Base-by-base conservation (phyloP, 92 coral and sea anemone species). In the Diadumene lineata region DNA sequence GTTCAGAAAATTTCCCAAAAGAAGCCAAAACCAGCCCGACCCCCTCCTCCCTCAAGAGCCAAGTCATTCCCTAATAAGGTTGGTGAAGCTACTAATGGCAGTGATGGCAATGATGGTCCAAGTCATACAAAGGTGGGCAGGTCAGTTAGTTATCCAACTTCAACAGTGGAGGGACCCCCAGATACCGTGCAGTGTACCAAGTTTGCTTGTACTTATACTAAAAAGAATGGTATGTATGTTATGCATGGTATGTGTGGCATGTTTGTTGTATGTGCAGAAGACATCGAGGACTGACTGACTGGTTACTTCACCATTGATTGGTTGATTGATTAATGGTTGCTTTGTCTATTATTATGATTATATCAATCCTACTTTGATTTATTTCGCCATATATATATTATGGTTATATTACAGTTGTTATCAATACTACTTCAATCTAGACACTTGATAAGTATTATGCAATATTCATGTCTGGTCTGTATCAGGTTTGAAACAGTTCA, bases 131-230 rank as follows among this genome's bases (percentile, higher is more conserved):
- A 46, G 68, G 68, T 62, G 66, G 58, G 56, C 27, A 76, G 92
- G 56, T 31, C 85, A 11, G 7, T 71, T 0, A 94, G 97, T 60
- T 67, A 60, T 4, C 31, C 77, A 9, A 50, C 75, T 7, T 0
- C 64, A 22, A 85, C 83, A 16, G 56, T 67, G 24, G 83, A 66
- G 43, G 84, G 85, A 33, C 88, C 93, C 22, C 93, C 91, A 34
- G 99, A 96, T 55, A 83, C 82, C 48, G 88, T 96, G 51, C 85
- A 83, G 70, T 96, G 97, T 68, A 73, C 87, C 27, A 84, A 83
- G 51, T 96, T 93, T 79, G 99, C 99, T 23, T 84, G 85, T 70
- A 89, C 99, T 31, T 96, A 89, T 64, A 96, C 99, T 0, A 92
- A 89, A 72, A 96, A 96, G 79, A 78, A 88, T 74, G 98, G 98